Conservation (phyloP, 2,797 vertebrate species). For the Ceryle rudis region DNA sequence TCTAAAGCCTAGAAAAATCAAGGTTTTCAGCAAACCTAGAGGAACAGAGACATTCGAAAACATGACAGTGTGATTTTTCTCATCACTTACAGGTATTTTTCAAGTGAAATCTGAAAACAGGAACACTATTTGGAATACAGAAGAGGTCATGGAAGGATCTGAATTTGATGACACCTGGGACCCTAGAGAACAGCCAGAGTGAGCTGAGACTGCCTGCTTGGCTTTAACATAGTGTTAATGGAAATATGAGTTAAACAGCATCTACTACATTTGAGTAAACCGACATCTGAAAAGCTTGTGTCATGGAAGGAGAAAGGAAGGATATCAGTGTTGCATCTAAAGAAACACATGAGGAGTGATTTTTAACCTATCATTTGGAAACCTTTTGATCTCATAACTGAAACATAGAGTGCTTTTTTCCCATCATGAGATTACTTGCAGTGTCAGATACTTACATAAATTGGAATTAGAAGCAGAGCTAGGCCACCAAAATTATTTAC, state of each 20-base stretch:
- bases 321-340: neutral
- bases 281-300: neutral
- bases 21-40: neutral
- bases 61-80: neutral
- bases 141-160: conserved; percentile 77
- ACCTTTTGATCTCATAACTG: conserved; percentile 7
- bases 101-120: conserved; percentile 32
- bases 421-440: conserved; percentile 15
- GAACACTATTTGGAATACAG: conserved; percentile 77
- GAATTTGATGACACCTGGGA: conserved; percentile 80
- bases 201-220: neutral
- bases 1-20: neutral
- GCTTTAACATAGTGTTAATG: neutral
- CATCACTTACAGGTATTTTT: conserved; percentile 34
- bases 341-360: neutral
- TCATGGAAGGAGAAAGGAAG: neutral
- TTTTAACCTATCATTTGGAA: conserved; percentile 15
- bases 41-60: conserved; percentile 29
- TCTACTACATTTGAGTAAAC: neutral
- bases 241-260: neutral
- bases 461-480: conserved; percentile 4
- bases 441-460: conserved; percentile 16
- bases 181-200: conserved; percentile 79
- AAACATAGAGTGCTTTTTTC: conserved; percentile 11
- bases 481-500: conserved; percentile 6